Evolutionary conservation across 2,888 invertebrate species (phyloP).

Genomic region (Pemphredon lugubris): DNA sequence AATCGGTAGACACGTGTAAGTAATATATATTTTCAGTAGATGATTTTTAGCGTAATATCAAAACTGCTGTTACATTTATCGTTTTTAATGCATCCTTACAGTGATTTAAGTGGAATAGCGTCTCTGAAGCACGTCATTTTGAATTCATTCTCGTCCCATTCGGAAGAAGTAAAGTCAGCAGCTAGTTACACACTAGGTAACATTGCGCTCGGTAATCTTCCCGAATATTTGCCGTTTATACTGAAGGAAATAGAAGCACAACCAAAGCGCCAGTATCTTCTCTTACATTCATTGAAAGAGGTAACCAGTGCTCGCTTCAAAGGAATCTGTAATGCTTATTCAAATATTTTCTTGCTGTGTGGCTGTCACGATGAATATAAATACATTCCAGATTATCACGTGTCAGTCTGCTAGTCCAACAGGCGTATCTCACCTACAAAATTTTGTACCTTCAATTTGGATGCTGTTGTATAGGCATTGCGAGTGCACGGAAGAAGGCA

Average conservation of each 20-base stretch:
- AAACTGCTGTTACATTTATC: not conserved
- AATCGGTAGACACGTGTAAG: slow-evolving; percentile 96
- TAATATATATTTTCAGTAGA: slow-evolving; percentile 58
- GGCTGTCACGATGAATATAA: not conserved
- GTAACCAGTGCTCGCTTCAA: slow-evolving; percentile 80
- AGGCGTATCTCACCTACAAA: slow-evolving; percentile 83
- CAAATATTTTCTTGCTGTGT: no score
- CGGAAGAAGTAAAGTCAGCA: slow-evolving; percentile 98
- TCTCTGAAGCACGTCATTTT: slow-evolving; percentile 90
- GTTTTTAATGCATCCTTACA: slow-evolving; percentile 73
- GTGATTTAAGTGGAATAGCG: slow-evolving; percentile 90
- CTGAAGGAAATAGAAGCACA: slow-evolving; percentile 96
- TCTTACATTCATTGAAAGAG: slow-evolving; percentile 98
- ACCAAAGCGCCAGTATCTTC: slow-evolving; percentile 96
- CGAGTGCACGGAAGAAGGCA: slow-evolving; percentile 98
- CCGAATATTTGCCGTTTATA: slow-evolving; percentile 96
- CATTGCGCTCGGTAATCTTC: slow-evolving; percentile 96
- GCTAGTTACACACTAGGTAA: slow-evolving; percentile 98
- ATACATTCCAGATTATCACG: slow-evolving; percentile 83
- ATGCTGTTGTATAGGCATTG: slow-evolving; percentile 95
- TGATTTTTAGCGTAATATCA: not conserved
- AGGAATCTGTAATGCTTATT: not conserved
- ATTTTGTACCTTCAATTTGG: slow-evolving; percentile 94
- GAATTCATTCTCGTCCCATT: slow-evolving; percentile 93
- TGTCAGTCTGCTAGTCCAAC: slow-evolving; percentile 83